Evolutionary conservation across 2,888 invertebrate species (phyloP), one percentile per base, ranked within the genome.

Genomic region (Diadegma fenestrale): DNA sequence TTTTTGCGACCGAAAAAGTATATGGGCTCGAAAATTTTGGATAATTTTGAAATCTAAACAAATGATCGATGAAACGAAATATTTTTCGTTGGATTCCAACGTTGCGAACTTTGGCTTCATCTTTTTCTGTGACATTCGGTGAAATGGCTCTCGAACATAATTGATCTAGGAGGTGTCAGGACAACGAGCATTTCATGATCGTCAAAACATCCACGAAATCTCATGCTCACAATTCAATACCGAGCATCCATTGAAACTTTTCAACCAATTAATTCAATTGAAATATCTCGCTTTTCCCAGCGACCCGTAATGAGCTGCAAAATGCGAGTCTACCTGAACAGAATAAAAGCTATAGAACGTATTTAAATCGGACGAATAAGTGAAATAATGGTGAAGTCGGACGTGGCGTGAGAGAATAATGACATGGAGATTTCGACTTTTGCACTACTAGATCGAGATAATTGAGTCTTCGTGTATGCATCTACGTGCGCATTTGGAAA

Each of bases 391-490:
- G 71, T 30, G 77, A 66, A 10, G 64, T 43, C 54, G 63, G 45
- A 68, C 61, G 37, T 37, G 68, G 37, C 33, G 26, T 73, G 73
- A 61, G 78, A 75, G 58, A 77, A 73, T 63, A 81, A 78, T 58
- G 73, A 48, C 37, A 81, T 75, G 75, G 64, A 81, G 75, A 81
- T 81, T 33, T 26, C 22, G 43, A 68, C 73, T 77, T 84, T 84
- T 72, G 8, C 66, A 72, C 33, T n/a, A 26, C 17, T 58, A 51
- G 72, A 45, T 43, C 17, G 72, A 72, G 48, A 37, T 73, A 77
- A 80, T 80, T 73, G 71, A 72, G 43, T 77, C 72, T n/a, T 2
- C 51, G 61, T 37, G 43, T 48, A 37, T 33, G 45, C n/a, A 41
- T 48, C 66, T 66, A 22, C 37, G 58, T 41, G 43, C 17, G 30